Conservation (phyloP, 2,888 invertebrate genomes). For the Muschampia staudingeri region DNA sequence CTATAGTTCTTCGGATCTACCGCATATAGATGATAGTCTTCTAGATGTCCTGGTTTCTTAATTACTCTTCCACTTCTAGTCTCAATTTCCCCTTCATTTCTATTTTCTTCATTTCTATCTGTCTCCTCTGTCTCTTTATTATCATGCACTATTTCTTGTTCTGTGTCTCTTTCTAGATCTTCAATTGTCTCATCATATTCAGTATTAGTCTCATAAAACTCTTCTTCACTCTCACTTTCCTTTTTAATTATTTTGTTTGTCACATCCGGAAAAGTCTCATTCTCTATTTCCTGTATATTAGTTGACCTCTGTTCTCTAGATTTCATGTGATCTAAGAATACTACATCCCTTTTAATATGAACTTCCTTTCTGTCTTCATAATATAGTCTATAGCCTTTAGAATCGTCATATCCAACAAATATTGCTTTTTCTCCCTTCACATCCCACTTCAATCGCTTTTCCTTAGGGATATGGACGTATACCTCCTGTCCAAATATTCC, state of each 20-base stretch:
- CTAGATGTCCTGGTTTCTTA: background rate
- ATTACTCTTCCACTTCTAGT: background rate
- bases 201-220: background rate
- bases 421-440: constrained; percentile 1
- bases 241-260: background rate
- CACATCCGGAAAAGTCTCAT: no score
- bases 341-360: background rate
- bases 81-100: background rate
- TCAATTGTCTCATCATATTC: background rate
- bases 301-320: background rate
- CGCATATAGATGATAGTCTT: background rate
- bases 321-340: background rate
- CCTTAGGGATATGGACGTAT: constrained; percentile 11
- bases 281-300: no score
- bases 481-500: constrained; percentile 13
- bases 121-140: background rate
- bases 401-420: constrained; percentile 7
- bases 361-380: background rate
- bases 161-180: background rate
- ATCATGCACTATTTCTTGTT: background rate
- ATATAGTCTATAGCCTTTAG: background rate
- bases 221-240: background rate
- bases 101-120: no score
- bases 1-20: background rate
- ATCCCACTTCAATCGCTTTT: constrained; percentile 7